Evolutionary conservation across 92 coral and sea anemone species (phyloP).

Genomic region (Epizoanthus scotinus): DNA sequence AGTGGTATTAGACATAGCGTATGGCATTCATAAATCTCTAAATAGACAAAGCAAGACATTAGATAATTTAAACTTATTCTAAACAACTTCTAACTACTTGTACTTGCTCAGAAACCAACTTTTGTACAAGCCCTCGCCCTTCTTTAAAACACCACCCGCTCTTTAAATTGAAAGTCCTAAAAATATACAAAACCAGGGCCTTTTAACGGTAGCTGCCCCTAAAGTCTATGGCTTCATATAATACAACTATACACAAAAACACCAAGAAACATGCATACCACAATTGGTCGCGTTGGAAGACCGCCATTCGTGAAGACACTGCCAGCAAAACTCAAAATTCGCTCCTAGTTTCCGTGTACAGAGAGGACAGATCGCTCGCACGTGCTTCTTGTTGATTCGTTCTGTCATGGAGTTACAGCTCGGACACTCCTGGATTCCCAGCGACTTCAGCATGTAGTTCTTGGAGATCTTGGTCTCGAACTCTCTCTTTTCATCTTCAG

Average conservation of each 20-base stretch:
- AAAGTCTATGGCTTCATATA: not conserved
- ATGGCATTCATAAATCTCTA: no score
- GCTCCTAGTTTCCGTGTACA: constrained; percentile 47
- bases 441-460: constrained; percentile 71
- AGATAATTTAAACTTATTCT: no score
- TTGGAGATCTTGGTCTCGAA: constrained; percentile 76
- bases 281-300: constrained; percentile 51
- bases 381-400: constrained; percentile 61
- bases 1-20: no score
- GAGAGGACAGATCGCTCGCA: constrained; percentile 68
- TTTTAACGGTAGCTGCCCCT: no score
- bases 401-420: constrained; percentile 70
- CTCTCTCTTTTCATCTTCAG: constrained; percentile 67
- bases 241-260: not conserved
- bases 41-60: no score
- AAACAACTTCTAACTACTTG: no score
- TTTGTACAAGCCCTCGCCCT: no score
- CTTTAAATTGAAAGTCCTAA: no score
- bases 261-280: constrained; percentile 48
- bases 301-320: constrained; percentile 78
- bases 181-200: no score
- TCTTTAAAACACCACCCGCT: no score
- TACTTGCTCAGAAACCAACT: no score
- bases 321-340: constrained; percentile 81
- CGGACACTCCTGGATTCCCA: constrained; percentile 89